phyloP scores from a whole-genome alignment of 2,797 vertebrate species.

The Periophthalmus magnuspinnatus region DNA sequence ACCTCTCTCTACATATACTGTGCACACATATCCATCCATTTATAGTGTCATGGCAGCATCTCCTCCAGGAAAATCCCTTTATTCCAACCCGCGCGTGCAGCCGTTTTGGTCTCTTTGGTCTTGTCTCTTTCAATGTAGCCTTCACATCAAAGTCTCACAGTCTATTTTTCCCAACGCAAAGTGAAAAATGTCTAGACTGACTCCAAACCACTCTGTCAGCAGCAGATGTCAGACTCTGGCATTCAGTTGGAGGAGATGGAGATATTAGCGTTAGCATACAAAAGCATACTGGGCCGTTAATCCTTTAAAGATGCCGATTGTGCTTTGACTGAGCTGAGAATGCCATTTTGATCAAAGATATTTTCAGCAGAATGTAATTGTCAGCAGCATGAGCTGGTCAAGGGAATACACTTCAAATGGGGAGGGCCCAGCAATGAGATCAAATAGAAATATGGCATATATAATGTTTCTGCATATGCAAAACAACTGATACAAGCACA shows the following conservation, averaged over 20 bases:
- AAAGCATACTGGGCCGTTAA: constrained; percentile 29
- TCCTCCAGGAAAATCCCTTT: constrained; percentile 3
- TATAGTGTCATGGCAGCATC: constrained; percentile 5
- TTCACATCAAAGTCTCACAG: constrained; percentile 32
- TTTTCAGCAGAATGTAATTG: constrained; percentile 12
- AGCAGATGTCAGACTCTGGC: constrained; percentile 25
- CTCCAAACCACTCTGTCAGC: constrained; percentile 44
- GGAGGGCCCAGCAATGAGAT: constrained; percentile 7
- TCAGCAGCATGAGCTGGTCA: constrained; percentile 27
- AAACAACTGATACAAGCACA: background rate
- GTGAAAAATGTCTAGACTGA: constrained; percentile 47
- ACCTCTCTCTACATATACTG: constrained; percentile 12
- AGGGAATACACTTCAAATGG: constrained; percentile 15
- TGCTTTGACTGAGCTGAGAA: constrained; percentile 40
- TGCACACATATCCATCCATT: constrained; percentile 22
- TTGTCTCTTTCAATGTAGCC: constrained; percentile 33
- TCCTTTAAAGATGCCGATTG: constrained; percentile 31
- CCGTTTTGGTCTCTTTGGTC: constrained; percentile 5
- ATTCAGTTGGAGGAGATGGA: constrained; percentile 26
- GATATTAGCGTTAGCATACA: constrained; percentile 15
- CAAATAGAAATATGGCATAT: constrained; percentile 1
- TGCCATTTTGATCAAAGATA: constrained; percentile 44
- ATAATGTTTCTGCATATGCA: constrained; percentile 1
- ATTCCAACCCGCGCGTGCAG: background rate
- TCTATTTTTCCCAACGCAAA: constrained; percentile 11